Evolutionary conservation across 2,113 vertebrate species (phyloP).

Genomic region (Muscicapa adusta): DNA sequence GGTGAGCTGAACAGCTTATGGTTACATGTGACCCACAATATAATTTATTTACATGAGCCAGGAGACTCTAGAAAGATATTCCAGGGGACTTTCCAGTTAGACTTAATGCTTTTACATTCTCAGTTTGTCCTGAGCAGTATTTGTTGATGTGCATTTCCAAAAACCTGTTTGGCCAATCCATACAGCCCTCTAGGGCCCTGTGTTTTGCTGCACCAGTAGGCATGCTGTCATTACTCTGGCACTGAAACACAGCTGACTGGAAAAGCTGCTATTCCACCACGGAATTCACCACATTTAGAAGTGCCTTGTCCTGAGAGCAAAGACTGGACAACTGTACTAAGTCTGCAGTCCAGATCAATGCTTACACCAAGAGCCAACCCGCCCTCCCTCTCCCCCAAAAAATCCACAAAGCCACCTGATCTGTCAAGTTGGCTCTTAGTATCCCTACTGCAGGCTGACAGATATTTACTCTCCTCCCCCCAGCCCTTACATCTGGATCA

Average conservation of each 20-base stretch:
- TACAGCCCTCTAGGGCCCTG: background rate
- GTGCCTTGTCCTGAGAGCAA: background rate
- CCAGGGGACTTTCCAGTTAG: slow-evolving; percentile 5
- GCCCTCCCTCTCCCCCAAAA: background rate
- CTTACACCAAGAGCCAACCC: background rate
- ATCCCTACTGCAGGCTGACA: slow-evolving; percentile 67
- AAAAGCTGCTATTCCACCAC: background rate
- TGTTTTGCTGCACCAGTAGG: slow-evolving; percentile 60
- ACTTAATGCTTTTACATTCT: background rate
- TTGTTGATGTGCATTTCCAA: background rate
- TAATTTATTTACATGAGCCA: slow-evolving; percentile 40
- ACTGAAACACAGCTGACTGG: slow-evolving; percentile 20
- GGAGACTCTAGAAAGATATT: slow-evolving; percentile 29
- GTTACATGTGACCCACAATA: background rate
- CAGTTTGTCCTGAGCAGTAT: background rate
- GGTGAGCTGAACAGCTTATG: background rate
- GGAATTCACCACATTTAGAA: background rate
- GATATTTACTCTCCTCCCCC: slow-evolving; percentile 52
- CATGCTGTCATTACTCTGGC: slow-evolving; percentile 42
- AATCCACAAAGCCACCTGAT: slow-evolving; percentile 52
- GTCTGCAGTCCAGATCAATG: background rate
- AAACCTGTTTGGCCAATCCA: slow-evolving; percentile 34
- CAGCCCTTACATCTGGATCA: slow-evolving; percentile 72
- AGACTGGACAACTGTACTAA: background rate
- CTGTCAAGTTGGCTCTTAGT: slow-evolving; percentile 76